These are phyloP conservation scores for Lepeophtheirus nordmannii DNA, from an alignment of 2,888 invertebrate genomes.

Conservation along the genomic window DNA sequence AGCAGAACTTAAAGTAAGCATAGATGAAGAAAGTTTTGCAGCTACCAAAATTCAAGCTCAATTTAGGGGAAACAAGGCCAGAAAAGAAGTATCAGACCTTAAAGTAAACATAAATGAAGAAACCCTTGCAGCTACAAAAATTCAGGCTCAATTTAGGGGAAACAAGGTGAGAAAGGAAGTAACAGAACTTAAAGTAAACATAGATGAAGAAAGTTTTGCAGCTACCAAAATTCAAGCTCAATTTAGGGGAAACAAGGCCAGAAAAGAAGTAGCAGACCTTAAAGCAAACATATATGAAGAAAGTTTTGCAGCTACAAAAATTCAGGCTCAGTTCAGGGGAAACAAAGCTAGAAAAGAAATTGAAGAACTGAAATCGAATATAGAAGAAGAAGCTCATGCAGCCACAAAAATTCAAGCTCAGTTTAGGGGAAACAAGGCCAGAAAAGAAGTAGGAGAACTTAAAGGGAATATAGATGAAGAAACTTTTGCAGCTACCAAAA, in stretches of 20 bases:
- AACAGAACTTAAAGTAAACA: neutral
- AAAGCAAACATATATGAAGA: neutral
- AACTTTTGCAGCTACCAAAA: neutral
- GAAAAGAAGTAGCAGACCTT: neutral
- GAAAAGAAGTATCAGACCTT: constrained; percentile 1
- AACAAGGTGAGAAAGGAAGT: neutral
- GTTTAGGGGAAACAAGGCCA: neutral
- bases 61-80: constrained; percentile 2
- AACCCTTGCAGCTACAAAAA: neutral
- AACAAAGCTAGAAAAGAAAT: neutral
- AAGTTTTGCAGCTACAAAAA: neutral
- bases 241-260: neutral
- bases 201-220: neutral
- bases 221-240: constrained; percentile 11
- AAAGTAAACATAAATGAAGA: neutral
- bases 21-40: neutral
- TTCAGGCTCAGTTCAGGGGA: constrained; percentile 3
- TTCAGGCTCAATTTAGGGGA: constrained; percentile 6
- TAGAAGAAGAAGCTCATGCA: neutral
- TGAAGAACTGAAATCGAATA: neutral
- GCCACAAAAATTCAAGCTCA: constrained; percentile 12
- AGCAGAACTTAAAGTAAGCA: neutral
- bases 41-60: constrained; percentile 18
- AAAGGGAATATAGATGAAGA: neutral
- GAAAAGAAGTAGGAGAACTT: neutral